Evolutionary conservation across 2,113 vertebrate genomes (phyloP).

Genomic region (Callipepla californica): DNA sequence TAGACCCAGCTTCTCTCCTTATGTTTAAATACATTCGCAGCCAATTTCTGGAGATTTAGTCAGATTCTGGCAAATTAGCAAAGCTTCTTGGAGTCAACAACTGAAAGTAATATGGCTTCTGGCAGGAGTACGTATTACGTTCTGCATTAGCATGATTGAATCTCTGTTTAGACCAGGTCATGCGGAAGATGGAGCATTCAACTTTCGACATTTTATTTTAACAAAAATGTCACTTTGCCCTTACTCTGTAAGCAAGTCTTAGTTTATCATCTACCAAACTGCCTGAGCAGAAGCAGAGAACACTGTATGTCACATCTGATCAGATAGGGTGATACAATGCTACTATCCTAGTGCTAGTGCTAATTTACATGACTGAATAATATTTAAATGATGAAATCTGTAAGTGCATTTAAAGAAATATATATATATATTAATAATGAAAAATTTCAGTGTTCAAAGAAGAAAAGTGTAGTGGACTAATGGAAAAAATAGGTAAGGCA

Average conservation of each 20-base stretch:
- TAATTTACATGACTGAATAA: not conserved
- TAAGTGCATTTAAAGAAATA: not conserved
- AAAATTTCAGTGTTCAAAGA: not conserved
- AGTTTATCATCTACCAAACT: slow-evolving; percentile 55
- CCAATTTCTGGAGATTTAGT: not conserved
- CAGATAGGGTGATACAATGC: not conserved
- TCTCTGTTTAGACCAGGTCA: slow-evolving; percentile 3
- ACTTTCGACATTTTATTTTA: slow-evolving; percentile 24
- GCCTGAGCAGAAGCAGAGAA: slow-evolving; percentile 18
- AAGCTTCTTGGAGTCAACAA: not conserved
- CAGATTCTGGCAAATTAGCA: not conserved
- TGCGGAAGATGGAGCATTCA: not conserved
- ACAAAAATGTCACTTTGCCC: slow-evolving; percentile 24
- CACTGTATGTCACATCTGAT: not conserved
- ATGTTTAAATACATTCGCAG: not conserved
- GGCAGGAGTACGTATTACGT: not conserved
- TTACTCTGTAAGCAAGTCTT: not conserved
- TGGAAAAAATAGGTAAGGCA: not conserved
- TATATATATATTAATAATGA: not conserved
- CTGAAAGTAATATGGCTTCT: not conserved
- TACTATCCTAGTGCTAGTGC: not conserved
- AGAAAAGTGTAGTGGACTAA: not conserved
- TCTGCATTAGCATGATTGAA: not conserved
- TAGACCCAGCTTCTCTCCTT: not conserved
- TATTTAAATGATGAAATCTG: not conserved